Conservation (phyloP, 2,797 vertebrate species). For the Hylomyscus alleni region DNA sequence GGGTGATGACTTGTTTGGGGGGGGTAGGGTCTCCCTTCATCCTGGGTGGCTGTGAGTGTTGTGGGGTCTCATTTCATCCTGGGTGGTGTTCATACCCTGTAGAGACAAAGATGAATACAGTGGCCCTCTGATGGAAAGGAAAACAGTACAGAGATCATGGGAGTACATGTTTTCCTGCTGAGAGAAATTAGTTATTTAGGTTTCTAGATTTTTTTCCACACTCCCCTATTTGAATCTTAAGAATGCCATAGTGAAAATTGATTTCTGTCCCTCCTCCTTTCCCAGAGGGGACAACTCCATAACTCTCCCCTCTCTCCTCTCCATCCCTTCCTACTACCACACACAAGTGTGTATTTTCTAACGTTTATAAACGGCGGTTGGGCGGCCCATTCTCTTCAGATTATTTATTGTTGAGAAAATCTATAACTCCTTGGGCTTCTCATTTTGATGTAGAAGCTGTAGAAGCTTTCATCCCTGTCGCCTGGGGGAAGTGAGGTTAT, state of each 20-base stretch:
- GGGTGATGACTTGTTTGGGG: not conserved
- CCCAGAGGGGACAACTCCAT: conserved; percentile 78
- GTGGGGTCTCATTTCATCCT: not conserved
- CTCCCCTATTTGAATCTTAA: conserved; percentile 73
- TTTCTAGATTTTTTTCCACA: conserved; percentile 70
- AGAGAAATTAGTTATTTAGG: conserved; percentile 68
- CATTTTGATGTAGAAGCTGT: conserved; percentile 85
- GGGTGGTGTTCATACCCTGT: not conserved
- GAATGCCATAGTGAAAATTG: conserved; percentile 75
- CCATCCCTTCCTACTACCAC: not conserved
- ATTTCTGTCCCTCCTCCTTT: conserved; percentile 72
- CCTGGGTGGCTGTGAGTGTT: not conserved
- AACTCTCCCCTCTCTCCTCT: conserved; percentile 77
- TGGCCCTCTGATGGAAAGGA: conserved; percentile 43
- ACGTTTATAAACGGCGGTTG: conserved; percentile 83
- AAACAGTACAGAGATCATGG: not conserved
- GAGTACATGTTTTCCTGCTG: conserved; percentile 5
- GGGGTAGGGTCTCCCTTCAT: not conserved
- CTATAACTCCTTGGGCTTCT: conserved; percentile 85
- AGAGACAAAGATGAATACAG: not conserved
- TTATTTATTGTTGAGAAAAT: conserved; percentile 87
- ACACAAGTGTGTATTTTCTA: conserved; percentile 83
- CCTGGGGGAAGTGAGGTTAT: conserved; percentile 82
- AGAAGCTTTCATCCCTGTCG: conserved; percentile 82
- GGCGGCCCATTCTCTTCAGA: conserved; percentile 80